A percentile compares a stretch with the other conserved stretches of the same genome.
Conservation (phyloP, 2,888 invertebrate genomes). For the Nephrotoma appendiculata region DNA sequence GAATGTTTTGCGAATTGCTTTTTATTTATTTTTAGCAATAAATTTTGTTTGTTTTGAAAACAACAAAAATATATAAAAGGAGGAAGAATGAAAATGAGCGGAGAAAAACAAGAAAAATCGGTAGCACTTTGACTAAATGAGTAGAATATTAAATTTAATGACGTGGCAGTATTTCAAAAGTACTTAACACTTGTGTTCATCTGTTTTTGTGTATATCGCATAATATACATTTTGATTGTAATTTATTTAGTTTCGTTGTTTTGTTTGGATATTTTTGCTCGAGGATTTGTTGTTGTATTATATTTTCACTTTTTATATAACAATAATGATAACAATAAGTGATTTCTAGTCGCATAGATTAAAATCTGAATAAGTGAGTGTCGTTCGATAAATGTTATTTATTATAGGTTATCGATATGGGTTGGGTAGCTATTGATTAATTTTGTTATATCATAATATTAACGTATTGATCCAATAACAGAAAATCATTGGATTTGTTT, state of each 20-base stretch:
- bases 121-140: constrained; percentile 14
- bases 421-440: no score
- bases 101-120: constrained; percentile 12
- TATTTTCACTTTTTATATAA: background rate
- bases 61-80: background rate
- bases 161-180: constrained; percentile 14
- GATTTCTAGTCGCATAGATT: background rate
- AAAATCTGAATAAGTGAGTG: background rate
- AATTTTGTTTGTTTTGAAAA: background rate
- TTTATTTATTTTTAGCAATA: background rate
- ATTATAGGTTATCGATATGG: background rate
- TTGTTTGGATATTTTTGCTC: background rate
- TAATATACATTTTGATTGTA: background rate
- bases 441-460: no score
- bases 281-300: background rate
- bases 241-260: background rate
- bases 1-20: background rate
- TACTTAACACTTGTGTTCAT: background rate
- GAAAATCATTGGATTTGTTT: no score
- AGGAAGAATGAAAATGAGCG: background rate
- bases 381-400: background rate
- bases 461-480: no score
- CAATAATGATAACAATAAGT: background rate
- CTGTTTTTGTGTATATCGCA: background rate
- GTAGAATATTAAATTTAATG: constrained; percentile 14